Base-by-base conservation (phyloP, 2,113 vertebrate species). In the Pantherophis guttatus region DNA sequence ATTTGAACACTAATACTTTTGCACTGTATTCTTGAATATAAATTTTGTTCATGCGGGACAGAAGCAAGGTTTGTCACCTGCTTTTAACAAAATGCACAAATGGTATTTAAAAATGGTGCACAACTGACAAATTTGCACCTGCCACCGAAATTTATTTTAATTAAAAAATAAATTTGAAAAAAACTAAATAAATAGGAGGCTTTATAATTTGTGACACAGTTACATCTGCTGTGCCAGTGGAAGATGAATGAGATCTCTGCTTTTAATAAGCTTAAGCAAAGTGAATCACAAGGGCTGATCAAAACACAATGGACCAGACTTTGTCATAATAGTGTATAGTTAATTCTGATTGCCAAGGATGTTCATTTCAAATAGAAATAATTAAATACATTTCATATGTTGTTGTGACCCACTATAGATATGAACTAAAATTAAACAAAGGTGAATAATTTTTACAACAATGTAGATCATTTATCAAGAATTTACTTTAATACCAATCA, bases 261-360 rank as follows among this genome's bases (percentile, higher is more conserved):
- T 92, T 10, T 85, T 96, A 95, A 89, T 93, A 93, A 59, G 13
- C 96, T 93, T 87, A 96, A 95, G 88, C 3, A 96, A 52, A 93
- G 48, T 81, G 86, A 92, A 39, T 94, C 55, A 91, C 26, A 15
- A 70, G n/a, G 93, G n/a, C 48, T 87, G 94, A 53, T 23, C 0
- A 92, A 96, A 95, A 93, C 89, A 11, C 39, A 89, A 7, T 21
- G 11, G 48, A 85, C 39, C 23, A 55, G 9, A 21, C 12, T 92
- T 19, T 23, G 53, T 92, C 33, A 85, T 19, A 10, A 58, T n/a
- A 50, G 53, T 50, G 53, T n/a, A 17, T 57, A 10, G 24, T 26
- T 92, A 48, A 19, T 26, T 57, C 8, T 81, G 26, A 75, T 33
- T 57, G 24, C 59, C 62, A 92, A 50, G 19, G 23, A 89, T 81